Evolutionary conservation across 1,140 invertebrate species (phyloP).

Genomic region (Megalopta genalis): DNA sequence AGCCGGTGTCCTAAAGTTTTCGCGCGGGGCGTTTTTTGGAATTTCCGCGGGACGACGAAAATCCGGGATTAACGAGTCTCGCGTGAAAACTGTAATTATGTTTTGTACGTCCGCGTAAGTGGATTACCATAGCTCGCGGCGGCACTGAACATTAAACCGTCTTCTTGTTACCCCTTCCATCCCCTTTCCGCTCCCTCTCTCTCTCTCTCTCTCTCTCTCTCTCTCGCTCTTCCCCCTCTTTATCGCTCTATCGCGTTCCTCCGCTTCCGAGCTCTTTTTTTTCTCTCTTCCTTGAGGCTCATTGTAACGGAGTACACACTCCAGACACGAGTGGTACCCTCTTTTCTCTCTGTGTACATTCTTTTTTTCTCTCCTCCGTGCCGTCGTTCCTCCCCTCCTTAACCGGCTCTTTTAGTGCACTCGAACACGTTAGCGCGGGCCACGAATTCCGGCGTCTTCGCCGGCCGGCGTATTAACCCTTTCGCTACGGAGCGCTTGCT

Average conservation of each 20-base stretch:
- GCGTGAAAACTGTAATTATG: conserved; percentile 30
- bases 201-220: background rate
- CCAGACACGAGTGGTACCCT: conserved; percentile 32
- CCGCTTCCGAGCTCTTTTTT: background rate
- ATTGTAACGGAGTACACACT: conserved; percentile 42
- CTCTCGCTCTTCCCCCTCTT: background rate
- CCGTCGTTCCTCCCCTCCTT: conserved; percentile 10
- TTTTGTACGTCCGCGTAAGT: conserved; percentile 9
- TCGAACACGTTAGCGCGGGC: background rate
- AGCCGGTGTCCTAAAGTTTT: no score
- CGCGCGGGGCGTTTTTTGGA: background rate
- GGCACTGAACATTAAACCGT: conserved; percentile 21
- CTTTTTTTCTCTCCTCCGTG: background rate
- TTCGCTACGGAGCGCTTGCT: no score
- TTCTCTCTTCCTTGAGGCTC: conserved; percentile 10
- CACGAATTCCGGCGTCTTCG: background rate
- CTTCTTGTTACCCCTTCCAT: conserved; percentile 7
- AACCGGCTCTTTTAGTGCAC: background rate
- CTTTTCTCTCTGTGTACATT: conserved; percentile 27
- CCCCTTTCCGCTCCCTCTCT: background rate
- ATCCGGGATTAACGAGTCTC: conserved; percentile 6
- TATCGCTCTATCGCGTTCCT: background rate
- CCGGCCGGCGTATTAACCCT: background rate
- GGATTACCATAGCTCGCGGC: conserved; percentile 28
- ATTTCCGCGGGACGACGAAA: background rate